Evolutionary conservation across 1,140 invertebrate genomes (phyloP).

Genomic region (Drosophila ambigua): DNA sequence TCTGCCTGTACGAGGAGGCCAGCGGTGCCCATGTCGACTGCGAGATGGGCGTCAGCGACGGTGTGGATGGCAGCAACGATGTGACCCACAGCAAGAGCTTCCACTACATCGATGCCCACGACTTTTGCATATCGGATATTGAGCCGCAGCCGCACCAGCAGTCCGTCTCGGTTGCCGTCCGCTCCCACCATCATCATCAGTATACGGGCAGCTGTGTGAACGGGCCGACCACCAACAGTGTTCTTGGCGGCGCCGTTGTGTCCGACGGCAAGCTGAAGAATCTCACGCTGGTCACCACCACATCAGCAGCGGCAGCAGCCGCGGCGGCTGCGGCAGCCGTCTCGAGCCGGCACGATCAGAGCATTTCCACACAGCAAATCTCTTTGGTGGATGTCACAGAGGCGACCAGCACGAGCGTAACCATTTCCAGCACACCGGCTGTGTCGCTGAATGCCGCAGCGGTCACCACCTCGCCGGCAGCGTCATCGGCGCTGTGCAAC

Average conservation of each 20-base stretch:
- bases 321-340: background rate
- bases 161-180: slow-evolving; percentile 23
- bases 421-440: slow-evolving; percentile 65
- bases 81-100: slow-evolving; percentile 66
- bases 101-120: slow-evolving; percentile 70
- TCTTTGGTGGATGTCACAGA: slow-evolving; percentile 68
- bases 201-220: slow-evolving; percentile 14
- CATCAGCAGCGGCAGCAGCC: slow-evolving; percentile 18
- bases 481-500: slow-evolving; percentile 36
- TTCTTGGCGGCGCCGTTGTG: slow-evolving; percentile 45
- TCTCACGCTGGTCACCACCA: slow-evolving; percentile 74
- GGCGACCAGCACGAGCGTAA: slow-evolving; percentile 71
- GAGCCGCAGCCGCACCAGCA: slow-evolving; percentile 44
- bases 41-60: slow-evolving; percentile 62
- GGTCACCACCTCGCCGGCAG: slow-evolving; percentile 56
- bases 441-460: slow-evolving; percentile 51
- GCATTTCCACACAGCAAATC: slow-evolving; percentile 43
- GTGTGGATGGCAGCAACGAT: slow-evolving; percentile 59
- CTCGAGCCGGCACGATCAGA: slow-evolving; percentile 16
- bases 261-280: slow-evolving; percentile 72
- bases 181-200: slow-evolving; percentile 43
- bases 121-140: slow-evolving; percentile 74
- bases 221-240: slow-evolving; percentile 45
- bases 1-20: slow-evolving; percentile 77
- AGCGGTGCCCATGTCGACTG: slow-evolving; percentile 67